Evolutionary conservation across 2,888 invertebrate species (phyloP).

Genomic region (Spodoptera littoralis): DNA sequence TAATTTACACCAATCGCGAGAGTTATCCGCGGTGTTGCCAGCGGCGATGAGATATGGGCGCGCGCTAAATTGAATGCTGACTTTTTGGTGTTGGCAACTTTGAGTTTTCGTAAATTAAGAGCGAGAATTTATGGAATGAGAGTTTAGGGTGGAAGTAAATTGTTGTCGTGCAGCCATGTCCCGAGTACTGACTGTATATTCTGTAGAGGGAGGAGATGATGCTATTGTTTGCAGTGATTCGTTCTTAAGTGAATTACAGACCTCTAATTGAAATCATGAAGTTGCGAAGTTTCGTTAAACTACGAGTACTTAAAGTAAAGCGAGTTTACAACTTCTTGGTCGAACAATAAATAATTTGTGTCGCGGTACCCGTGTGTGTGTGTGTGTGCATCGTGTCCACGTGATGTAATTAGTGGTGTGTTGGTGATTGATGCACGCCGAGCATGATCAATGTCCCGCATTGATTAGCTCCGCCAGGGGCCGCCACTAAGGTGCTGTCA

Average conservation of each 20-base stretch:
- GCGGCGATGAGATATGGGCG: conserved; percentile 53
- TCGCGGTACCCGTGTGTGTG: no score
- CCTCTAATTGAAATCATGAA: no score
- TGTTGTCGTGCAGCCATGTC: conserved; percentile 40
- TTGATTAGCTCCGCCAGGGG: conserved; percentile 10
- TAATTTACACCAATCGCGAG: conserved; percentile 51
- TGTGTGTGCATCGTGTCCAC: neutral
- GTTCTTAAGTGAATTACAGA: no score
- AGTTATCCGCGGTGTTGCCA: conserved; percentile 53
- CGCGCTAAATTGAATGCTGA: conserved; percentile 58
- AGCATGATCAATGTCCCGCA: conserved; percentile 5
- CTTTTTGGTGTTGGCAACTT: conserved; percentile 55
- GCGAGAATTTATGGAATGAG: conserved; percentile 57
- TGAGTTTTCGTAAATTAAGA: conserved; percentile 55
- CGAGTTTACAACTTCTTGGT: no score
- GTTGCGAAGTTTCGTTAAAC: no score
- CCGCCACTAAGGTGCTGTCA: neutral
- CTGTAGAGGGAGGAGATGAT: no score
- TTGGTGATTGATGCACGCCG: neutral
- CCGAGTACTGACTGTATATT: neutral
- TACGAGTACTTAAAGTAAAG: no score
- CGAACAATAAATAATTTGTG: no score
- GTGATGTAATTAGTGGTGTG: neutral
- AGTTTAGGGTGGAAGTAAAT: conserved; percentile 48
- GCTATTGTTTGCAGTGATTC: neutral